Percentiles rank a stretch among this genome's conserved stretches.
phyloP scores from a whole-genome alignment of 2,888 invertebrate species.

The Drosophila maculinotata region DNA sequence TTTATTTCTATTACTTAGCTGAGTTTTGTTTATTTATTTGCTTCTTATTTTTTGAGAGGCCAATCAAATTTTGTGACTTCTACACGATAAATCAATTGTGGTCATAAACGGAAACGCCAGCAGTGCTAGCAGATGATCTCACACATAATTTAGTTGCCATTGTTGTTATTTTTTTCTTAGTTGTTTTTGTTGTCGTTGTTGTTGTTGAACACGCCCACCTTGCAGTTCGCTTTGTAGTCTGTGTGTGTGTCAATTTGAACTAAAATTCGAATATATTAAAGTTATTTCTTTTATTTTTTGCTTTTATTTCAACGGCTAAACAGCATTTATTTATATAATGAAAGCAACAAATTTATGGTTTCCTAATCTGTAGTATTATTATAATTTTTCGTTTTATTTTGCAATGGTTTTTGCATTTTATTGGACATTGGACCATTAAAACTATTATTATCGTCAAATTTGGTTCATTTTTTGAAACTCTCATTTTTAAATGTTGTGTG shows the following conservation, averaged over 20 bases:
- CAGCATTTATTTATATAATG: slow-evolving; percentile 17
- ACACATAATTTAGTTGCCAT: slow-evolving; percentile 39
- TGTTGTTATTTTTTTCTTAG: slow-evolving; percentile 13
- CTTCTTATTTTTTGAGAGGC: slow-evolving; percentile 5
- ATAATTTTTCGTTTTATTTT: slow-evolving; percentile 15
- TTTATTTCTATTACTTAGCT: neutral
- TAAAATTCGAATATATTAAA: slow-evolving; percentile 23
- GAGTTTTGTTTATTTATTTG: slow-evolving; percentile 2
- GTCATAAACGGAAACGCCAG: slow-evolving; percentile 30
- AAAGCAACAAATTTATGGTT: slow-evolving; percentile 7
- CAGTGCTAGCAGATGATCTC: slow-evolving; percentile 60
- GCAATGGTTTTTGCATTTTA: slow-evolving; percentile 4
- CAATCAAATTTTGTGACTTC: slow-evolving; percentile 29
- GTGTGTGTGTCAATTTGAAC: slow-evolving; percentile 16
- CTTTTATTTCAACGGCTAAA: slow-evolving; percentile 3
- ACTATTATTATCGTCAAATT: slow-evolving; percentile 15
- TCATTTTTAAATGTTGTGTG: neutral
- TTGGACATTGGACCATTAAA: slow-evolving; percentile 14
- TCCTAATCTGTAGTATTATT: slow-evolving; percentile 14
- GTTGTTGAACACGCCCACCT: slow-evolving; percentile 46
- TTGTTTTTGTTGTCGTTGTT: slow-evolving; percentile 14
- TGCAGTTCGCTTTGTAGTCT: slow-evolving; percentile 6
- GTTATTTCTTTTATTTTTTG: slow-evolving; percentile 19
- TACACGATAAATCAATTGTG: slow-evolving; percentile 58
- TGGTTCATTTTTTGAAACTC: neutral